Evolutionary conservation across 2,113 vertebrate species (phyloP).

Genomic region (Pteronura brasiliensis): DNA sequence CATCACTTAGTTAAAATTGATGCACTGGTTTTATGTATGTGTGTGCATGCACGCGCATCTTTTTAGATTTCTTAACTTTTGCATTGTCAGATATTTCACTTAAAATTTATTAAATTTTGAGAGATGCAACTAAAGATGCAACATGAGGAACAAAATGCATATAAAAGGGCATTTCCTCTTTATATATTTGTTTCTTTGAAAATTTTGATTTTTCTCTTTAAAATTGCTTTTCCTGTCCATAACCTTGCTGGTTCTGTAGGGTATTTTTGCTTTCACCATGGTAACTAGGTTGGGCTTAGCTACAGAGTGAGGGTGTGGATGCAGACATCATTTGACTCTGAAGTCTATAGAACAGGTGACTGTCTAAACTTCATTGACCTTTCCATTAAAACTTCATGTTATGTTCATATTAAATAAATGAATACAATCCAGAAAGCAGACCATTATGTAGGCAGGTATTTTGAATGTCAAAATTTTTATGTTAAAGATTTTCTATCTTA

Average conservation of each 20-base stretch:
- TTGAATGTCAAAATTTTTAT: slow-evolving; percentile 37
- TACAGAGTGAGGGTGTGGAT: neutral
- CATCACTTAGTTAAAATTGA: slow-evolving; percentile 31
- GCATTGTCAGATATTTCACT: slow-evolving; percentile 56
- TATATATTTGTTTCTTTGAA: slow-evolving; percentile 36
- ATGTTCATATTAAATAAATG: neutral
- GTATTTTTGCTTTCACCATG: slow-evolving; percentile 15
- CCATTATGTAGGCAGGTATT: neutral
- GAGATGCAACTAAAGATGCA: neutral
- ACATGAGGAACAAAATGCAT: slow-evolving; percentile 34
- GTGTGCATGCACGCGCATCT: neutral
- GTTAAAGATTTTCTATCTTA: neutral
- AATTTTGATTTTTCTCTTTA: slow-evolving; percentile 50
- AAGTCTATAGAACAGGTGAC: neutral
- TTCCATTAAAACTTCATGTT: neutral
- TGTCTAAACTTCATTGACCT: neutral
- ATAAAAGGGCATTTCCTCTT: slow-evolving; percentile 10
- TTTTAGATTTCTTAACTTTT: slow-evolving; percentile 43
- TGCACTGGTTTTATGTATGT: neutral
- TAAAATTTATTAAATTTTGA: slow-evolving; percentile 35
- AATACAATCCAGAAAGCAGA: neutral
- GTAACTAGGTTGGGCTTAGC: neutral
- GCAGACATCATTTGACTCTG: neutral
- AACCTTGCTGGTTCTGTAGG: slow-evolving; percentile 15
- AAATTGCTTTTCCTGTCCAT: neutral